Evolutionary conservation across 2,113 vertebrate genomes (phyloP).

Genomic region (Leptobrachium ailaonicum): DNA sequence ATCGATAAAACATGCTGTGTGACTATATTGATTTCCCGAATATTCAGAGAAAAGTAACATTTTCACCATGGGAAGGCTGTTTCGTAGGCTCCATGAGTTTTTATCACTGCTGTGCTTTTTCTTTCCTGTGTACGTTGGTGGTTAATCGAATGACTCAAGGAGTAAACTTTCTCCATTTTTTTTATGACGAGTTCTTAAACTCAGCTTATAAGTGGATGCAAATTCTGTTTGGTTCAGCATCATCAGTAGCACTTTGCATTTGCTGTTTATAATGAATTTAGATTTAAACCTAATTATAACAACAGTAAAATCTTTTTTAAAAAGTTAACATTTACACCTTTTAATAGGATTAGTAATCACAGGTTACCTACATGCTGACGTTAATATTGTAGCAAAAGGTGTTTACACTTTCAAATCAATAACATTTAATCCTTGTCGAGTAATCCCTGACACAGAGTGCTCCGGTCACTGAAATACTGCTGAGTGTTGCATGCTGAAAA

Average conservation of each 20-base stretch:
- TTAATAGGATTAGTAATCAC: too few relatives aligned
- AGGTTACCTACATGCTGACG: too few relatives aligned
- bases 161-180: background rate
- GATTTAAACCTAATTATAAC: too few relatives aligned
- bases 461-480: too few relatives aligned
- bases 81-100: background rate
- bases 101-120: background rate
- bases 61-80: constrained; percentile 9
- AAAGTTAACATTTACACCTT: too few relatives aligned
- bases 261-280: background rate
- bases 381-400: too few relatives aligned
- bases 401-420: too few relatives aligned
- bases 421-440: too few relatives aligned
- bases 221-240: background rate
- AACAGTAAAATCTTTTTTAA: too few relatives aligned
- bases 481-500: too few relatives aligned
- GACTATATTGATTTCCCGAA: constrained; percentile 30
- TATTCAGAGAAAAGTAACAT: constrained; percentile 31
- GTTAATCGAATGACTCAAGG: background rate
- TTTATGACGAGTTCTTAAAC: background rate
- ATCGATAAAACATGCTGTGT: constrained; percentile 35
- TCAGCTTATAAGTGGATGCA: background rate
- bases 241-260: background rate
- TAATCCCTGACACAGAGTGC: too few relatives aligned
- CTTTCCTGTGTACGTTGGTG: background rate